phyloP scores from a whole-genome alignment of 23 tunicate genomes.

The Trididemnum miniatum region DNA sequence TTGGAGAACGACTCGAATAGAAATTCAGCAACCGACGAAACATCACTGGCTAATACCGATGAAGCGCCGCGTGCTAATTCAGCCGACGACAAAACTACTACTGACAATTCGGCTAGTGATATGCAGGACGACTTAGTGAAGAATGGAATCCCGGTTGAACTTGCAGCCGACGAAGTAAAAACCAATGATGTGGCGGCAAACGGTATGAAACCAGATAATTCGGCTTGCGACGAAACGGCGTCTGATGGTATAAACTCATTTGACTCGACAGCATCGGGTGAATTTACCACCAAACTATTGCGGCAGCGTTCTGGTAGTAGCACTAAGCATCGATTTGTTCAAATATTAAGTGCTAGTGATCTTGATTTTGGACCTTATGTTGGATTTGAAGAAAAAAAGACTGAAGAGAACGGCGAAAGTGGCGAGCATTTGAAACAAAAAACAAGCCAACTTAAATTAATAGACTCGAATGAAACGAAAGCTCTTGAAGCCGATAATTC shows the following conservation, averaged over 20 bases:
- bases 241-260: no score
- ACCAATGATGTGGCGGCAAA: no score
- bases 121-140: not conserved
- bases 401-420: not conserved
- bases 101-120: no score
- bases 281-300: not conserved
- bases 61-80: no score
- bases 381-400: not conserved
- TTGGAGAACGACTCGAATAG: no score
- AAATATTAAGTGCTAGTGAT: conserved; percentile 46
- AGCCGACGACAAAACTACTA: no score
- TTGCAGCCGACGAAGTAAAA: not conserved
- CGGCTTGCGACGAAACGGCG: no score
- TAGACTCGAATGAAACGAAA: not conserved
- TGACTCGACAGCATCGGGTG: not conserved
- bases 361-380: conserved; percentile 25
- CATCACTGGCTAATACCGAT: no score
- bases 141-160: not conserved
- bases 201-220: no score
- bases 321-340: conserved; percentile 30
- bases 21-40: no score
- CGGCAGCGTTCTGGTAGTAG: not conserved
- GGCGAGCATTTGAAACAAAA: conserved; percentile 1
- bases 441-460: not conserved
- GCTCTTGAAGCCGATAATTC: not conserved